These are phyloP conservation scores for Ciconia stormi DNA, from an alignment of 2,113 vertebrate species.

Conservation along the genomic window DNA sequence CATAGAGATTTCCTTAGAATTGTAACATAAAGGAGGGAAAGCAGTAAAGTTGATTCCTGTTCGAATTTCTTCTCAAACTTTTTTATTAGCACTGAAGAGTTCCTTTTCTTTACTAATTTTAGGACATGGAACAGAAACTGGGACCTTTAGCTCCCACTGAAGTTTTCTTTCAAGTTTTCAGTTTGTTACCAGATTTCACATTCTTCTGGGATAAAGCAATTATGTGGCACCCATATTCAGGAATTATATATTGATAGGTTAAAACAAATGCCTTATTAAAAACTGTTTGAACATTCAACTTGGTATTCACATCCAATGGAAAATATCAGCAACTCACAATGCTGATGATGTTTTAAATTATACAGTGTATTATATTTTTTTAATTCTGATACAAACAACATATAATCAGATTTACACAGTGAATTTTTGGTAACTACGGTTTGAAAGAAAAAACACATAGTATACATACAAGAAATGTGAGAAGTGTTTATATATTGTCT, in stretches of 20 bases:
- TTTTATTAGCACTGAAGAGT: not conserved
- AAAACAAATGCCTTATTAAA: not conserved
- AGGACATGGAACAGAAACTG: not conserved
- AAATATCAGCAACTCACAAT: not conserved
- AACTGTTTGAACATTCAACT: not conserved
- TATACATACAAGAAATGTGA: not conserved
- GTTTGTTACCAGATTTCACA: not conserved
- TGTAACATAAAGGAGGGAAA: not conserved
- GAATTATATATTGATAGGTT: not conserved
- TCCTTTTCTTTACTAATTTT: not conserved
- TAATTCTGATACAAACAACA: not conserved
- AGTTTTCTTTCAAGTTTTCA: not conserved
- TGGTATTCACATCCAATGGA: not conserved
- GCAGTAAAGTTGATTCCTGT: not conserved
- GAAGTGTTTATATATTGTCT: not conserved
- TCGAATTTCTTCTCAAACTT: not conserved
- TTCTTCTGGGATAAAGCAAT: not conserved
- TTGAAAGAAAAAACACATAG: not conserved
- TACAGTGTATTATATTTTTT: not conserved
- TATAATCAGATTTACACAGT: not conserved
- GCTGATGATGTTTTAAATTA: not conserved
- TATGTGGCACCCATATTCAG: not conserved
- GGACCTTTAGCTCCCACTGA: not conserved
- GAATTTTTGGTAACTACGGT: not conserved
- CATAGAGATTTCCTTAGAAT: not conserved